Evolutionary conservation across 2,113 vertebrate genomes (phyloP).

Genomic region (Nicator chloris): DNA sequence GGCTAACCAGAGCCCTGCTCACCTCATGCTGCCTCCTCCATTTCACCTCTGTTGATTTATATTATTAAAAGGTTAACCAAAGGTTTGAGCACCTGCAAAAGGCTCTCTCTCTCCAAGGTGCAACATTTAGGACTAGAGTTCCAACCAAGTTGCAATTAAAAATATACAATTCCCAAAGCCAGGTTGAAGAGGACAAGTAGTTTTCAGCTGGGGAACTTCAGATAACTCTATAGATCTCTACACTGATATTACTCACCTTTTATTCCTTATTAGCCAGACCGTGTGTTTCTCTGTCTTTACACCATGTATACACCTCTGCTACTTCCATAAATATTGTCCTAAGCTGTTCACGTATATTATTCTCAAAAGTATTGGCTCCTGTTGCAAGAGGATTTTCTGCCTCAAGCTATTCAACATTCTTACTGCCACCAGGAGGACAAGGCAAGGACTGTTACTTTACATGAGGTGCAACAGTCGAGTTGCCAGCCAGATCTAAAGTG

Average conservation of each 20-base stretch:
- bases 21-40: neutral
- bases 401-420: constrained; percentile 2
- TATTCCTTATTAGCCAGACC: neutral
- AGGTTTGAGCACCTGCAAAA: neutral
- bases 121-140: neutral
- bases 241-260: neutral
- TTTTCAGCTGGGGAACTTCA: neutral
- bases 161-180: neutral
- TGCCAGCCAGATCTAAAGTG: neutral
- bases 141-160: neutral
- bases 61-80: neutral
- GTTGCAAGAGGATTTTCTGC: neutral
- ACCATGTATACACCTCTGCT: neutral
- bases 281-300: neutral
- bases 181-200: neutral
- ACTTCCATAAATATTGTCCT: neutral
- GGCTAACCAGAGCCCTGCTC: neutral
- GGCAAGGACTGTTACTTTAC: neutral
- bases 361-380: neutral
- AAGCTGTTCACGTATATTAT: neutral
- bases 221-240: neutral
- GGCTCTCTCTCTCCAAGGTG: neutral
- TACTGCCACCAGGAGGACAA: constrained; percentile 52
- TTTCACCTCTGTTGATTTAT: neutral
- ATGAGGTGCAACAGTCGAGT: neutral